Evolutionary conservation across 1,140 invertebrate species (phyloP), one percentile per base, ranked within the genome.

Genomic region (Trachelipus rathkii): DNA sequence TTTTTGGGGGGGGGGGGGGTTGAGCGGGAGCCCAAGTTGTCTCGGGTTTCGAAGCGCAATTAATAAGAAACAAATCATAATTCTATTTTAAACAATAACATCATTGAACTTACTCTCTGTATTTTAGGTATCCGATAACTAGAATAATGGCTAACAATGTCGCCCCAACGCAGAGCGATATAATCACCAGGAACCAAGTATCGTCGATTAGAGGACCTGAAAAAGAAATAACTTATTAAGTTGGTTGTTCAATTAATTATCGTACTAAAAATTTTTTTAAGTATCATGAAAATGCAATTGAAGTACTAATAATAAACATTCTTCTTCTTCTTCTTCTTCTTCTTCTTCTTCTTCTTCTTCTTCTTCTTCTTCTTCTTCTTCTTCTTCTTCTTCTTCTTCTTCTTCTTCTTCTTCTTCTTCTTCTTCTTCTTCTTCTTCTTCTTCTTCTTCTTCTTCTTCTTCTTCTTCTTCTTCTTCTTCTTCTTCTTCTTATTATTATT

Each of bases 141-240:
- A 94, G 85, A 21, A 93, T 84, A 6, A 91, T 90, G 71, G 91
- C 92, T 15, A 94, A 87, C 72, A 92, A 89, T 15, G 93, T 87
- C 9, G 93, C 90, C 10, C 91, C 92, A 70, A 93, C 88, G 81
- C 91, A 92, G 46, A 90, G 92, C 0, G 90, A 91, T 80, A 93
- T 90, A 66, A 92, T 83, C n/a, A 92, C 89, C 75, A 93, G 85
- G 50, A 93, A 88, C 92, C 92, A 93, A 0, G 92, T 92, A 82
- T 93, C 91, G 77, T 92, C 92, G 19, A 90, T 88, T 8, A 88
- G 86, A 10, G 88, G 82, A 53, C 84, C 83, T 84, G 79, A n/a
- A 78, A 75, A 33, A 33, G 33, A 33, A 3, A 33, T 3, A 33
- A 33, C 1, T 33, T 33, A 33, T 33, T 33, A 33, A 33, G 6